Conservation (phyloP, 2,888 invertebrate genomes). For the Cheilosia scutellata region DNA sequence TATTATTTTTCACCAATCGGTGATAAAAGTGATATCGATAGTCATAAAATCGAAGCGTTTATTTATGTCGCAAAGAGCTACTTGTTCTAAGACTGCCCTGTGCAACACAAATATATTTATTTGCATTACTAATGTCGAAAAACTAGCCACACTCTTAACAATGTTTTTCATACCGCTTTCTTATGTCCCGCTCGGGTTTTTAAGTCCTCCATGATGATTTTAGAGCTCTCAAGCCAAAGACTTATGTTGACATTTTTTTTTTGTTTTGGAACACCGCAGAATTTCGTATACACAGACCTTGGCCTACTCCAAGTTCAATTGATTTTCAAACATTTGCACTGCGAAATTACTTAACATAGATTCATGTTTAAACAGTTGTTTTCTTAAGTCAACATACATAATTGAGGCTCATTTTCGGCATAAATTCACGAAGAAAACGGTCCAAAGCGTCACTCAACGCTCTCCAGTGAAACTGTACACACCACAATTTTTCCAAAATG, state of each 20-base stretch:
- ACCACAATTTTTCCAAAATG: constrained; percentile 14
- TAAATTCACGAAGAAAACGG: constrained; percentile 11
- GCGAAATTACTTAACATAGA: background rate
- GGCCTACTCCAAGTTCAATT: background rate
- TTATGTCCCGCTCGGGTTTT: too few relatives aligned
- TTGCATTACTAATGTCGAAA: too few relatives aligned
- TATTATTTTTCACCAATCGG: too few relatives aligned
- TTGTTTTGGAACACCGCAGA: background rate
- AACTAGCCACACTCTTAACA: too few relatives aligned
- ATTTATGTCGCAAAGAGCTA: too few relatives aligned
- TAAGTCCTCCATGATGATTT: too few relatives aligned
- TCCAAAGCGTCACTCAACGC: constrained; percentile 8
- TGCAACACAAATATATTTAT: too few relatives aligned
- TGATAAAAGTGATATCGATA: too few relatives aligned
- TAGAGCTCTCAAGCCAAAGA: background rate
- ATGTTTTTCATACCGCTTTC: too few relatives aligned
- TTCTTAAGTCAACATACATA: background rate
- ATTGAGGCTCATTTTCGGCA: background rate
- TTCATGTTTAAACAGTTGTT: constrained; percentile 9
- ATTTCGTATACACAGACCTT: constrained; percentile 18
- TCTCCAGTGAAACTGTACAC: background rate
- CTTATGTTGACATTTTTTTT: background rate
- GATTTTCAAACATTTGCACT: background rate
- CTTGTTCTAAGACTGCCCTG: too few relatives aligned
- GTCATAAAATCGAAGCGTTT: too few relatives aligned